phyloP scores from a whole-genome alignment of 23 tunicate species.

The Phallusia fumigata region DNA sequence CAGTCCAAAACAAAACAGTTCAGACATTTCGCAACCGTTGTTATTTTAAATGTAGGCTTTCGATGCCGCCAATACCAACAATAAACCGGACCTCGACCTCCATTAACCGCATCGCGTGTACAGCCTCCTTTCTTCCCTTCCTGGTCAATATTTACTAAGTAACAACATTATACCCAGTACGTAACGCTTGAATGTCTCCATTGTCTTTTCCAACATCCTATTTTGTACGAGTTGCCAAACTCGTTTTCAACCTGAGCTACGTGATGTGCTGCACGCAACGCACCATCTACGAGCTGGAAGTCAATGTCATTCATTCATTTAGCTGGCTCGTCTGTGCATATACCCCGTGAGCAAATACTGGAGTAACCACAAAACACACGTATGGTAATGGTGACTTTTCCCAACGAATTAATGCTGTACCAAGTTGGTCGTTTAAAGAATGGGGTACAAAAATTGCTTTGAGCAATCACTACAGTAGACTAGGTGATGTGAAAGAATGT shows the following conservation, averaged over 20 bases:
- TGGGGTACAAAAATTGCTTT: too few species aligned
- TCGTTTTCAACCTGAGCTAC: background rate
- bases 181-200: constrained; percentile 8
- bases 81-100: background rate
- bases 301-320: constrained; percentile 13
- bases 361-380: background rate
- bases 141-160: constrained; percentile 1
- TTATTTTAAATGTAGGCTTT: too few species aligned
- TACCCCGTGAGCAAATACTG: background rate
- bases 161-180: constrained; percentile 1
- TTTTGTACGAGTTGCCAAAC: too few species aligned
- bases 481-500: too few species aligned
- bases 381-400: background rate
- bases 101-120: constrained; percentile 8
- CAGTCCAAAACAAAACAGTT: too few species aligned
- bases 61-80: too few species aligned
- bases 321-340: constrained; percentile 2
- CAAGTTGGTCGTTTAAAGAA: too few species aligned
- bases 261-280: background rate
- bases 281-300: background rate
- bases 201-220: background rate
- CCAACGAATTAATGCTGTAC: too few species aligned
- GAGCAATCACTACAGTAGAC: too few species aligned
- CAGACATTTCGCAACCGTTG: too few species aligned
- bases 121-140: background rate